Conservation (phyloP, 2,888 invertebrate genomes). For the Malacosoma neustria region DNA sequence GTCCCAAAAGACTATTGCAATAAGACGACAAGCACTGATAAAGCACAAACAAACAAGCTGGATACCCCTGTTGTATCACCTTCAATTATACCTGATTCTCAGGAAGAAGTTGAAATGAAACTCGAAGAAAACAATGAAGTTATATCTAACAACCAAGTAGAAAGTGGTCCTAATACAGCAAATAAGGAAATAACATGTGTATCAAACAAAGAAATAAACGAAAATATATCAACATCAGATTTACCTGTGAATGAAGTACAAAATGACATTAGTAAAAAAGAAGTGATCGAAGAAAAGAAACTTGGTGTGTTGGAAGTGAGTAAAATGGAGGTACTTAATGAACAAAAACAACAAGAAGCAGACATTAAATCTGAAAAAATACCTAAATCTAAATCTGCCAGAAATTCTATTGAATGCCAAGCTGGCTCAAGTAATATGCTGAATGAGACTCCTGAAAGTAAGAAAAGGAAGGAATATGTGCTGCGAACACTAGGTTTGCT, state of each 20-base stretch:
- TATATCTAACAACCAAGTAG: neutral
- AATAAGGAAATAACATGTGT: constrained; percentile 4
- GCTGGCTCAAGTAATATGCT: constrained; percentile 54
- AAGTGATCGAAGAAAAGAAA: constrained; percentile 9
- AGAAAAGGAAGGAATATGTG: constrained; percentile 82
- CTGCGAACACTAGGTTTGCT: constrained; percentile 83
- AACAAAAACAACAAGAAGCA: constrained; percentile 11
- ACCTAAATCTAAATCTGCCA: constrained; percentile 34
- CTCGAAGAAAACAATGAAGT: constrained; percentile 7
- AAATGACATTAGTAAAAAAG: constrained; percentile 10
- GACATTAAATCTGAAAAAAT: constrained; percentile 22
- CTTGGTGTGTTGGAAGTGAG: constrained; percentile 11
- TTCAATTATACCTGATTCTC: neutral
- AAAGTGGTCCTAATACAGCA: neutral
- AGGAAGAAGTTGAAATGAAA: constrained; percentile 3
- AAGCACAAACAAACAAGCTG: neutral
- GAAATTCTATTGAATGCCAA: constrained; percentile 33
- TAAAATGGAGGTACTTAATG: constrained; percentile 17
- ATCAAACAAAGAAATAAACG: neutral
- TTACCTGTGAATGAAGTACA: constrained; percentile 6
- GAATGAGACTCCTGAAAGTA: constrained; percentile 76
- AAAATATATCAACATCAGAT: neutral
- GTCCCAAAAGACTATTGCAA: constrained; percentile 21
- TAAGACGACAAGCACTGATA: neutral
- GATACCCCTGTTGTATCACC: neutral